Evolutionary conservation across 1,140 invertebrate species (phyloP).

Genomic region (Atta colombica): DNA sequence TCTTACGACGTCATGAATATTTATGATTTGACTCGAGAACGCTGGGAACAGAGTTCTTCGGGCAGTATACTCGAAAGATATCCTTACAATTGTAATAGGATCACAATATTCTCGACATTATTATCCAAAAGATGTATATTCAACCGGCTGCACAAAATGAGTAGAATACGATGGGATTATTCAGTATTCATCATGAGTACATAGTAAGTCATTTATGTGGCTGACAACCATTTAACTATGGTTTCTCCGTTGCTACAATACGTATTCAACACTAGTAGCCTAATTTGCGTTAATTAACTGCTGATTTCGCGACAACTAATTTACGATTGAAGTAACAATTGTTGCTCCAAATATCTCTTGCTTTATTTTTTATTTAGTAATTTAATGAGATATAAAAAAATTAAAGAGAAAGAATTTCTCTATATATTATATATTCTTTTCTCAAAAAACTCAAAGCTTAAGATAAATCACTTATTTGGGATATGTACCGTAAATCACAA

Average conservation of each 20-base stretch:
- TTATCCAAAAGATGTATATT: constrained; percentile 50
- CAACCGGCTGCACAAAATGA: constrained; percentile 4
- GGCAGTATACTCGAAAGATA: background rate
- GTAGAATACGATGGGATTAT: constrained; percentile 22
- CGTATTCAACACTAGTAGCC: background rate
- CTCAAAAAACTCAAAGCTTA: background rate
- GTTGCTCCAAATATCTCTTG: background rate
- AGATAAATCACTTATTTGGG: background rate
- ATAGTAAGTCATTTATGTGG: constrained; percentile 15
- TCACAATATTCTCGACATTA: constrained; percentile 34
- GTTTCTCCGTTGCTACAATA: constrained; percentile 8
- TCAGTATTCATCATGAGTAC: constrained; percentile 31
- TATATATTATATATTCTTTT: background rate
- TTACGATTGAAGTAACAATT: background rate
- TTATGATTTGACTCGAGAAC: background rate
- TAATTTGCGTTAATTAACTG: constrained; percentile 43
- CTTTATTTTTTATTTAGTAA: background rate
- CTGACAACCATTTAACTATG: constrained; percentile 43
- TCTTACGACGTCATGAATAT: constrained; percentile 8
- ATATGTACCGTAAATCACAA: background rate
- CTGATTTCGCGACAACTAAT: constrained; percentile 15
- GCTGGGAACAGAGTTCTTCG: background rate
- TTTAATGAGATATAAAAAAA: background rate
- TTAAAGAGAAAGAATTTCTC: background rate
- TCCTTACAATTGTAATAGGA: background rate